Evolutionary conservation across 2,113 vertebrate genomes (phyloP).

Genomic region (Cynopterus brachyotis): DNA sequence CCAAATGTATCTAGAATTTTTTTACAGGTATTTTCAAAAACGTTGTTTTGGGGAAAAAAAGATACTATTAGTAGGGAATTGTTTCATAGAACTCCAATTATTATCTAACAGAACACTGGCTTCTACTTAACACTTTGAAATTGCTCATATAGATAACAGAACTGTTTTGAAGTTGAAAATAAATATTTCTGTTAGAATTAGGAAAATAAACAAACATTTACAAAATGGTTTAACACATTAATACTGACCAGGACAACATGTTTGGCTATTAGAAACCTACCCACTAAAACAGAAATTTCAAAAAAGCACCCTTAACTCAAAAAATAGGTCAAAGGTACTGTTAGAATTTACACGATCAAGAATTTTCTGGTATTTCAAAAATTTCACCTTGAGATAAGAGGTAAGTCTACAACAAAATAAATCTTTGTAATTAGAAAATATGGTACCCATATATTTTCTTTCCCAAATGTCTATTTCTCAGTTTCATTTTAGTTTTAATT

Average conservation of each 20-base stretch:
- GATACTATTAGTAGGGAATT: background rate
- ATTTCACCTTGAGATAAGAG: background rate
- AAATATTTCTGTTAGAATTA: conserved; percentile 40
- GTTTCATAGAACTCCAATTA: background rate
- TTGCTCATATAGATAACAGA: background rate
- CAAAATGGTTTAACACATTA: conserved; percentile 21
- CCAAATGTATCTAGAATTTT: conserved; percentile 27
- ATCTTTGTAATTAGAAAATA: background rate
- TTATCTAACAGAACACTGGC: background rate
- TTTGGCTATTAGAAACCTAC: conserved; percentile 17
- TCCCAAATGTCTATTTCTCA: conserved; percentile 10
- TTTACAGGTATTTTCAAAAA: too few species aligned
- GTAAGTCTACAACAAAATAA: background rate
- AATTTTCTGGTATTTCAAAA: background rate
- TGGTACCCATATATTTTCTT: background rate
- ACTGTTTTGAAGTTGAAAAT: conserved; percentile 9
- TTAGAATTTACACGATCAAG: background rate
- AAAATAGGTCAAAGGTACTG: background rate
- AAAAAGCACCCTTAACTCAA: background rate
- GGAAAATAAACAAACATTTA: conserved; percentile 20
- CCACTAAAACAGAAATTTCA: background rate
- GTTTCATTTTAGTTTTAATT: background rate
- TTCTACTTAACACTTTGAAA: conserved; percentile 21
- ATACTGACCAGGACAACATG: background rate
- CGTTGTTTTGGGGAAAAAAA: background rate